phyloP scores from a whole-genome alignment of 1,140 invertebrate species.

The Scaptomyza montana region DNA sequence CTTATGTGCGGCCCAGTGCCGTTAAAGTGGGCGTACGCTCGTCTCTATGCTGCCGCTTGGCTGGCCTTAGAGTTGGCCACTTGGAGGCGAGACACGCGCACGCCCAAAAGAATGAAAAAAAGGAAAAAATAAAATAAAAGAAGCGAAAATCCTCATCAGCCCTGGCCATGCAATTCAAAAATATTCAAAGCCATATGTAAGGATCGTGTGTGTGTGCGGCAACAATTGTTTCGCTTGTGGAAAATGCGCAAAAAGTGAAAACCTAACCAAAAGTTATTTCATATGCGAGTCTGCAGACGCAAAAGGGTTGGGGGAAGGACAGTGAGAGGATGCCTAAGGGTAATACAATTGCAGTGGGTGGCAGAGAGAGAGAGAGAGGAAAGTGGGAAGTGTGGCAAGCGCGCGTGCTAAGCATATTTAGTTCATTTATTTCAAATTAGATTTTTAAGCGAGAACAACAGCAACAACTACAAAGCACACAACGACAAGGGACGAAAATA shows the following conservation, averaged over 20 bases:
- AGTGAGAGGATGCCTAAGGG: not conserved
- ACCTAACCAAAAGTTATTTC: slow-evolving; percentile 75
- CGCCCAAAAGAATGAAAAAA: slow-evolving; percentile 8
- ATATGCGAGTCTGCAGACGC: slow-evolving; percentile 55
- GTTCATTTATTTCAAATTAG: slow-evolving; percentile 83
- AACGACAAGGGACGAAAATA: slow-evolving; percentile 12
- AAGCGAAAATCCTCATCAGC: slow-evolving; percentile 35
- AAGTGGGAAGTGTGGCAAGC: not conserved
- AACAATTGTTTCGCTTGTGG: slow-evolving; percentile 71
- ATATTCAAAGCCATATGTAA: slow-evolving; percentile 24
- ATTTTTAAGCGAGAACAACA: slow-evolving; percentile 70
- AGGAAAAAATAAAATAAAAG: too few relatives aligned
- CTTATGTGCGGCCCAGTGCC: slow-evolving; percentile 55
- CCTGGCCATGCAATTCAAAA: slow-evolving; percentile 35
- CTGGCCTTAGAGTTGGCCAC: slow-evolving; percentile 34
- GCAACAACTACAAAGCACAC: slow-evolving; percentile 8
- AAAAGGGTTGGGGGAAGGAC: not conserved
- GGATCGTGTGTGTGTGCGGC: slow-evolving; percentile 42
- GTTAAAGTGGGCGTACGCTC: slow-evolving; percentile 32
- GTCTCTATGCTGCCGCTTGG: not conserved
- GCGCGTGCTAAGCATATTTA: slow-evolving; percentile 83
- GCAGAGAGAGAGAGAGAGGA: not conserved
- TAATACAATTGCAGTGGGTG: slow-evolving; percentile 34
- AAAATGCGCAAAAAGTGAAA: slow-evolving; percentile 64
- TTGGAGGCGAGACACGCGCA: slow-evolving; percentile 43